Percentiles rank a stretch among this genome's conserved stretches.
Evolutionary conservation across 2,797 vertebrate species (phyloP).

Genomic region (Pipistrellus nathusii): DNA sequence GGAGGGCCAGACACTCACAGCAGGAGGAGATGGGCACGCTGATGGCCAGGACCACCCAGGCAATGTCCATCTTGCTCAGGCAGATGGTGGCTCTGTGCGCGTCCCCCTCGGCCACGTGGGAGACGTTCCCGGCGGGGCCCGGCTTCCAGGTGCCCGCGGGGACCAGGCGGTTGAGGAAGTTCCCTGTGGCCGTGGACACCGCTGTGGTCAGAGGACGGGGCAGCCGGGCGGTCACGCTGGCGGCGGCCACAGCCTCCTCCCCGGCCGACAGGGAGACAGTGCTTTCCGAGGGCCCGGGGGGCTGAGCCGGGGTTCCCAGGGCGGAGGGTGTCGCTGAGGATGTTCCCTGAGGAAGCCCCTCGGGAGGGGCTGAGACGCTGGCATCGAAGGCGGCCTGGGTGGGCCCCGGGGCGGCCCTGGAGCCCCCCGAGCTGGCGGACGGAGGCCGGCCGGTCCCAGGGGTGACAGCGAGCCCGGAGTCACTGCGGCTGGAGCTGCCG

Average conservation of each 20-base stretch:
- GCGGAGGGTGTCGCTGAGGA: constrained; percentile 67
- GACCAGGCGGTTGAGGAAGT: constrained; percentile 94
- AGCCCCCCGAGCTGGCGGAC: constrained; percentile 83
- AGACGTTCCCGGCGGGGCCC: constrained; percentile 90
- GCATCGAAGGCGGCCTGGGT: constrained; percentile 81
- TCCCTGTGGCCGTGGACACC: constrained; percentile 91
- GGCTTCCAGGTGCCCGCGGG: constrained; percentile 93
- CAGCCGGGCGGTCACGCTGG: constrained; percentile 69
- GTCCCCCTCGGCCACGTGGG: constrained; percentile 91
- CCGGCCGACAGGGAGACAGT: constrained; percentile 58
- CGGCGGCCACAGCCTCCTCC: constrained; percentile 31
- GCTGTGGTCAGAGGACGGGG: constrained; percentile 87
- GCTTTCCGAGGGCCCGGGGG: constrained; percentile 72
- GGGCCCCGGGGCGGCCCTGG: constrained; percentile 68
- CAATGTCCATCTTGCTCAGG: constrained; percentile 96
- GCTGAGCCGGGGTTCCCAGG: constrained; percentile 26
- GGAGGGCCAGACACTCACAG: constrained; percentile 92
- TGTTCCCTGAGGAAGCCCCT: constrained; percentile 78
- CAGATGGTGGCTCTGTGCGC: constrained; percentile 94
- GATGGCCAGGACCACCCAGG: constrained; percentile 98
- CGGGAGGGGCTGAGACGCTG: constrained; percentile 82
- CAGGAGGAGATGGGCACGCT: constrained; percentile 97
- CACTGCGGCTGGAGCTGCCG: constrained; percentile 85
- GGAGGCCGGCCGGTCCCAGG: constrained; percentile 83
- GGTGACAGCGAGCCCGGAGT: constrained; percentile 86